These are phyloP conservation scores for Bufotes viridis DNA, from an alignment of 2,797 vertebrate species.

Conservation along the genomic window DNA sequence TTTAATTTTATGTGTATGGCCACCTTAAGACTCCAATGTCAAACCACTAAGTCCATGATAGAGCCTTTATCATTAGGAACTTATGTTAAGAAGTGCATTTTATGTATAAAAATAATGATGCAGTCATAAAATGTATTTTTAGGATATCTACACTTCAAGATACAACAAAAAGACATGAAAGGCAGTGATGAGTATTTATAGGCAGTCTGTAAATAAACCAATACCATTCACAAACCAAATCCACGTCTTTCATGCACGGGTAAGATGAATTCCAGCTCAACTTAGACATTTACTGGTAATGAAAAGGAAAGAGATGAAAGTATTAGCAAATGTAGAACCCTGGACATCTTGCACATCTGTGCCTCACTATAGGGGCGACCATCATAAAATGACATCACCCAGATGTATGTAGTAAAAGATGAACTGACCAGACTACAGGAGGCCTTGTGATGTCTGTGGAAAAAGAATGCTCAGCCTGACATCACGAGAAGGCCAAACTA, in stretches of 20 bases:
- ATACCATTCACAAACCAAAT: neutral
- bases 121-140: slow-evolving; percentile 11
- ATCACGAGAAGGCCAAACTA: slow-evolving; percentile 19
- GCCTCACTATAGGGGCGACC: slow-evolving; percentile 17
- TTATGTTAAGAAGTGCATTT: neutral
- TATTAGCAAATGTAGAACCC: neutral
- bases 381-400: slow-evolving; percentile 29
- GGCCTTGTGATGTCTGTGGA: slow-evolving; percentile 27
- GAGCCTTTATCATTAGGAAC: neutral
- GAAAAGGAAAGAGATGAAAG: neutral
- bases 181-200: neutral
- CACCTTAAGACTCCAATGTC: no score
- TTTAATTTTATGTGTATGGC: no score
- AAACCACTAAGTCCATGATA: neutral
- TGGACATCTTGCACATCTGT: slow-evolving; percentile 22
- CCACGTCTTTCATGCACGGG: neutral
- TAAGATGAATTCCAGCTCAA: neutral
- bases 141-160: neutral
- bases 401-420: slow-evolving; percentile 43
- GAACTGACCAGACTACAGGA: slow-evolving; percentile 18
- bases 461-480: slow-evolving; percentile 32
- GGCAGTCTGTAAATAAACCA: neutral
- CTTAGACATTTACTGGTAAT: neutral
- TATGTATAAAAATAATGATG: neutral
- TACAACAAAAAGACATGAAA: neutral